phyloP scores from a whole-genome alignment of 2,888 invertebrate species.

The Adelognathus sp. region DNA sequence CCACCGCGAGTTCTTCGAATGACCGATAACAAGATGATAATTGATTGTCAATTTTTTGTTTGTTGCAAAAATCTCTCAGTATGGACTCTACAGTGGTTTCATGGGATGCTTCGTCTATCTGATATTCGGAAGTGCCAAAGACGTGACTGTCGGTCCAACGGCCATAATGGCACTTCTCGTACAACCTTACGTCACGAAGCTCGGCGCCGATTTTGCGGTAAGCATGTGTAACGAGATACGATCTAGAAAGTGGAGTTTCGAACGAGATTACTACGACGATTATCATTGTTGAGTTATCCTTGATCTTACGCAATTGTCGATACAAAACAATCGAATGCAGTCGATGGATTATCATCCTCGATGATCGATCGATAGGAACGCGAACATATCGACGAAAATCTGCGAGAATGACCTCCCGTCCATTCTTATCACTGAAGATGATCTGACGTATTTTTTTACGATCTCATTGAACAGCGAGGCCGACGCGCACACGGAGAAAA shows the following conservation, averaged over 20 bases:
- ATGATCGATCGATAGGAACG: not conserved
- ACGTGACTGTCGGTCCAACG: constrained; percentile 84
- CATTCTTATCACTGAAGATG: too few relatives aligned
- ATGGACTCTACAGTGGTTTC: constrained; percentile 84
- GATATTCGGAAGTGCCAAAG: constrained; percentile 83
- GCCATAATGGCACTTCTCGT: constrained; percentile 86
- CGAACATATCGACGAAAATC: not conserved
- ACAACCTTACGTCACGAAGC: constrained; percentile 77
- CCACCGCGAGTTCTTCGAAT: too few relatives aligned
- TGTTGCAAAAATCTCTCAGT: constrained; percentile 81
- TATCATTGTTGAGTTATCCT: not conserved
- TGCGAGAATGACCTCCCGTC: not conserved
- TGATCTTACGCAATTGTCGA: not conserved
- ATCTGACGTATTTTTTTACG: too few relatives aligned
- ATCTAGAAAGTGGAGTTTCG: too few relatives aligned
- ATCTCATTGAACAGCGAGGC: too few relatives aligned
- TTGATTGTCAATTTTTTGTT: too few relatives aligned
- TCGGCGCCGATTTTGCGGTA: constrained; percentile 80
- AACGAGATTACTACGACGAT: too few relatives aligned
- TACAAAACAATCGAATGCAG: not conserved
- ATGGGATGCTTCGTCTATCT: constrained; percentile 84
- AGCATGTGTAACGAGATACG: constrained; percentile 38
- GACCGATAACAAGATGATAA: too few relatives aligned
- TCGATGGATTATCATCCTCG: not conserved
- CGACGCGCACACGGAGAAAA: too few relatives aligned